Evolutionary conservation across 2,113 vertebrate species (phyloP).

Genomic region (Laticauda colubrina): DNA sequence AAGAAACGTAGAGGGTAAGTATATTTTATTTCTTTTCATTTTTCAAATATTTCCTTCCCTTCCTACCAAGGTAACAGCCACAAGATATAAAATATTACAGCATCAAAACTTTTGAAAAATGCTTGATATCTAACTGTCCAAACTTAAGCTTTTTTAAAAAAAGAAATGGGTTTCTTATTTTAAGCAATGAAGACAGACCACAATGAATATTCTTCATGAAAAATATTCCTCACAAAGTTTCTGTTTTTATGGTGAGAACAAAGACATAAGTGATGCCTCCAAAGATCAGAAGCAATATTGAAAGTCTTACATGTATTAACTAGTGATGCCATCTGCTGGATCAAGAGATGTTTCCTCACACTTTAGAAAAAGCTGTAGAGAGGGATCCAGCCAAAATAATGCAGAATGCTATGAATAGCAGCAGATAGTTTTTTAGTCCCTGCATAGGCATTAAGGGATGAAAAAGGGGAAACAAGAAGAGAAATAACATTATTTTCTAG

Average conservation of each 20-base stretch:
- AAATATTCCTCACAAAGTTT: background rate
- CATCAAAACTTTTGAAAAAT: background rate
- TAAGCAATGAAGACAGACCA: background rate
- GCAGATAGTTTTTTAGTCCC: constrained; percentile 75
- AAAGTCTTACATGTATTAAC: background rate
- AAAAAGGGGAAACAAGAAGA: background rate
- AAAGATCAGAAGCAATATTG: background rate
- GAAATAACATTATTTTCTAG: background rate
- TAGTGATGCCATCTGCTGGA: constrained; percentile 64
- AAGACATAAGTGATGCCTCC: background rate
- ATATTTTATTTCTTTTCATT: background rate
- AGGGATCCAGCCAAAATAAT: constrained; percentile 77
- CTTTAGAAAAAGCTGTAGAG: constrained; percentile 80
- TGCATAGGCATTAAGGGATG: constrained; percentile 49
- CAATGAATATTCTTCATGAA: background rate
- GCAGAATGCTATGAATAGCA: constrained; percentile 75
- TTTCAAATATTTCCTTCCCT: background rate
- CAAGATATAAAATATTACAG: background rate
- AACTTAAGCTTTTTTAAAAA: background rate
- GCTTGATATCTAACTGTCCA: background rate
- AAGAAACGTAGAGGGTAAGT: background rate
- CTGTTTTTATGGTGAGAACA: background rate
- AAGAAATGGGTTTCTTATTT: constrained; percentile 9
- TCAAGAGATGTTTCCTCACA: constrained; percentile 51
- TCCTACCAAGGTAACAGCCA: background rate